Conservation (phyloP, 2,888 invertebrate genomes). For the Dione juno region DNA sequence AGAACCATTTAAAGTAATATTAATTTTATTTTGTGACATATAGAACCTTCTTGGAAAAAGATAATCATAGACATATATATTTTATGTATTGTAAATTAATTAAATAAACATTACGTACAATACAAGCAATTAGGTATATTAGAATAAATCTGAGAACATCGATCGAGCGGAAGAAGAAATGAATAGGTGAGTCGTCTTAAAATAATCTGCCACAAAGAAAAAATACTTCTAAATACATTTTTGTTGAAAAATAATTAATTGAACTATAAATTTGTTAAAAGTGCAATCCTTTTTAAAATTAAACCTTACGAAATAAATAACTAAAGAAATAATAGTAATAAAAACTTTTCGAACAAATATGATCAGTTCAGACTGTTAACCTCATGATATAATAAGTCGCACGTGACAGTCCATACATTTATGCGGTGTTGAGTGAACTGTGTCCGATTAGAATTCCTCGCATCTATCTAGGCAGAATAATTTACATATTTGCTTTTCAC, state of each 20-base stretch:
- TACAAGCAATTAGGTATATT: too few species aligned
- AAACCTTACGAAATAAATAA: background rate
- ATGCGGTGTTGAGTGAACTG: constrained; percentile 21
- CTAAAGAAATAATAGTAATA: background rate
- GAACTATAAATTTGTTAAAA: too few species aligned
- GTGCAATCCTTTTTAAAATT: too few species aligned
- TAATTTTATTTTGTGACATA: too few species aligned
- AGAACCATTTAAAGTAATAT: too few species aligned
- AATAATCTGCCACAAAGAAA: background rate
- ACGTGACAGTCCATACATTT: constrained; percentile 16
- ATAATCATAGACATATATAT: too few species aligned
- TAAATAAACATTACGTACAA: too few species aligned
- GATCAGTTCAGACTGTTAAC: background rate
- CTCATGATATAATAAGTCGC: constrained; percentile 23
- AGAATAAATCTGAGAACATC: too few species aligned
- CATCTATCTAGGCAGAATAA: constrained; percentile 23
- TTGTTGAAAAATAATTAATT: too few species aligned
- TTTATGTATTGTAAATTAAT: too few species aligned
- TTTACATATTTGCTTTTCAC: constrained; percentile 7
- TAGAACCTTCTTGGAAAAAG: too few species aligned
- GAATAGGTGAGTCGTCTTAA: background rate
- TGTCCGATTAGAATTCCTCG: constrained; percentile 20
- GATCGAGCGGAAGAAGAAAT: too few species aligned
- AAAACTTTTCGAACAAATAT: background rate
- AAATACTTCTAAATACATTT: background rate